phyloP scores from a whole-genome alignment of 2,888 invertebrate species.

The Camptogramma bilineatum region DNA sequence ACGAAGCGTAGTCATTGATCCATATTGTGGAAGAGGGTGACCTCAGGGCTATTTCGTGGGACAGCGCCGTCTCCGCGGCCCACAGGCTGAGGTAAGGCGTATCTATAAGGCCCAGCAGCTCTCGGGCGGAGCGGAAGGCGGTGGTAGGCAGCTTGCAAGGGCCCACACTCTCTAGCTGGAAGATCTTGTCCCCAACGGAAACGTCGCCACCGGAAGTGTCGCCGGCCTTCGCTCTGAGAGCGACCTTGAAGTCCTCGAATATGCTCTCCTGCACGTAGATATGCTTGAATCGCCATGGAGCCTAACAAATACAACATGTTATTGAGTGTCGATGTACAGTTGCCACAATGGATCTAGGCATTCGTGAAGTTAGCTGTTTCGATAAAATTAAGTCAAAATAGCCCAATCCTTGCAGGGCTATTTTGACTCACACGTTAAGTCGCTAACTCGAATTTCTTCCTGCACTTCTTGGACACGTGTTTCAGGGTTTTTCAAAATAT shows the following conservation, averaged over 20 bases:
- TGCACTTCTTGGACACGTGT: too few species aligned
- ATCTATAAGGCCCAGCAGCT: background rate
- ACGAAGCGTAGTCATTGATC: constrained; percentile 11
- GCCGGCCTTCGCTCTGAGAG: background rate
- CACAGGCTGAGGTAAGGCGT: constrained; percentile 16
- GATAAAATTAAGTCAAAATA: too few species aligned
- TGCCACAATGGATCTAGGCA: too few species aligned
- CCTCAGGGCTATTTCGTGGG: constrained; percentile 9
- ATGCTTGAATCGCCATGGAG: background rate
- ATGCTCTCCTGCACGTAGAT: constrained; percentile 1
- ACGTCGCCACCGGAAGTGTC: background rate
- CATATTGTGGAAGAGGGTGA: constrained; percentile 1
- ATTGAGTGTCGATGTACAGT: too few species aligned
- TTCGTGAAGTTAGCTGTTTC: too few species aligned
- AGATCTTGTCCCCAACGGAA: background rate
- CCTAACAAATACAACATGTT: background rate
- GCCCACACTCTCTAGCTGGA: background rate
- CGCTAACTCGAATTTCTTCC: too few species aligned
- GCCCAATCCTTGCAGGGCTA: too few species aligned
- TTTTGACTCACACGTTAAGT: too few species aligned
- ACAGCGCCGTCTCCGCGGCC: constrained; percentile 13
- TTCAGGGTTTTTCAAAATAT: too few species aligned
- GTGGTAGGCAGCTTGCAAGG: background rate
- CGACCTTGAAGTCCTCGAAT: background rate
- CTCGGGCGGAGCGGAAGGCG: background rate